These are phyloP conservation scores for Dichetophora obliterata DNA, from an alignment of 2,888 invertebrate genomes.

Conservation along the genomic window DNA sequence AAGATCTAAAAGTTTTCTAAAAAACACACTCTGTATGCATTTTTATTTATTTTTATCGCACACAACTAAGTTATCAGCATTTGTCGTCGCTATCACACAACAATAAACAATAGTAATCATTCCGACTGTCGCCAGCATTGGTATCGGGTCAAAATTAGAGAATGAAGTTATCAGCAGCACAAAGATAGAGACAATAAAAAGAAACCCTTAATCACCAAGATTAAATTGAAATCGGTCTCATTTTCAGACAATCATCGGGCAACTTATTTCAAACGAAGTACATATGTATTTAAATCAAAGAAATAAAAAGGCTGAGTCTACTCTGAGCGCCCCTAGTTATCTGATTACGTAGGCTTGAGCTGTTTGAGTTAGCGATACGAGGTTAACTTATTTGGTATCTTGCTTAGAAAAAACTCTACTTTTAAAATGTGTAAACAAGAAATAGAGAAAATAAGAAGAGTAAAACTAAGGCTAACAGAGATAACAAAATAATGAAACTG, in stretches of 20 bases:
- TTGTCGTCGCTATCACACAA: background rate
- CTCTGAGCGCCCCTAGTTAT: background rate
- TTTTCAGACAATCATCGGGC: background rate
- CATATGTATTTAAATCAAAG: background rate
- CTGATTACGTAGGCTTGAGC: background rate
- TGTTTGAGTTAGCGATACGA: background rate
- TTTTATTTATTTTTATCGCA: background rate
- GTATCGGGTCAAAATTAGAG: background rate
- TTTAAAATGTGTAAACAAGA: background rate
- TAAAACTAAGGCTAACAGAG: background rate
- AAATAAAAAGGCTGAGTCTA: background rate
- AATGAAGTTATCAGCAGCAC: slow-evolving; percentile 12
- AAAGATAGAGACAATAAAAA: background rate
- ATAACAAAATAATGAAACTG: background rate
- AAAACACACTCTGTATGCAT: background rate
- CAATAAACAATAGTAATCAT: slow-evolving; percentile 27
- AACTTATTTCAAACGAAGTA: too few species aligned
- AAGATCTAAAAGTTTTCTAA: background rate
- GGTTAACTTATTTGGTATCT: background rate
- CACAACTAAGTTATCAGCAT: slow-evolving; percentile 1
- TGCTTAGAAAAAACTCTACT: background rate
- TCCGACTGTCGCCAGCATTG: background rate
- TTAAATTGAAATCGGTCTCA: slow-evolving; percentile 15
- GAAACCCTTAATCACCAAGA: slow-evolving; percentile 15
- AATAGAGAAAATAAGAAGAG: background rate